Evolutionary conservation across 2,113 vertebrate species (phyloP).

Genomic region (Lampris incognitus): DNA sequence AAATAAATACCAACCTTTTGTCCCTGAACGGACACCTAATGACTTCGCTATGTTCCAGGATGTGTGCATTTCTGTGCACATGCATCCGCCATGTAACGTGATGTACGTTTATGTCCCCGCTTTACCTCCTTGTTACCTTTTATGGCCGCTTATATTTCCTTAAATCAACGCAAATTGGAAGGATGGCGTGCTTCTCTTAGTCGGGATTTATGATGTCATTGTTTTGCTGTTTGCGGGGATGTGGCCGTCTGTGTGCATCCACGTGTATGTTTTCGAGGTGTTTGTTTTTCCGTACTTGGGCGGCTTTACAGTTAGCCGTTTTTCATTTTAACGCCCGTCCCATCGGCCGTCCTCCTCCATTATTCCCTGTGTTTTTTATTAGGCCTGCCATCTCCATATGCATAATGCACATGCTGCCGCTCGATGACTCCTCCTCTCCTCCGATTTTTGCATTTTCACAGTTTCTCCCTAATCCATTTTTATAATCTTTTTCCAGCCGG

Average conservation of each 20-base stretch:
- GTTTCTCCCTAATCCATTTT: not conserved
- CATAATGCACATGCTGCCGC: constrained; percentile 49
- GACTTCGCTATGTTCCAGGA: constrained; percentile 17
- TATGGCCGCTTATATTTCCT: constrained; percentile 74
- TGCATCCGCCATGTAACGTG: constrained; percentile 27
- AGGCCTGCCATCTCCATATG: constrained; percentile 53
- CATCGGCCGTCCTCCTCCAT: constrained; percentile 34
- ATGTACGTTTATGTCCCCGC: constrained; percentile 66
- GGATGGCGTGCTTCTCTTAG: constrained; percentile 69
- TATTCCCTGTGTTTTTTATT: constrained; percentile 55
- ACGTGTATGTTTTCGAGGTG: constrained; percentile 10
- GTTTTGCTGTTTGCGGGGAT: constrained; percentile 16
- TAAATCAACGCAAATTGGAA: constrained; percentile 79
- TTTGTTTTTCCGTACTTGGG: constrained; percentile 62
- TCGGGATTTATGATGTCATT: constrained; percentile 66
- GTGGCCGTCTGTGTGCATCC: constrained; percentile 1
- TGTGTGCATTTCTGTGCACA: not conserved
- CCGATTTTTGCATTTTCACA: not conserved
- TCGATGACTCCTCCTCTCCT: constrained; percentile 14
- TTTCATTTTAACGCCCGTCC: constrained; percentile 70
- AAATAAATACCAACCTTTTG: not conserved
- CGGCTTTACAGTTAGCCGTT: constrained; percentile 67
- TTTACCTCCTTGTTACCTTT: constrained; percentile 79
- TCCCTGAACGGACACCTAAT: constrained; percentile 30
- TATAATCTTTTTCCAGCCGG: not conserved